These are phyloP conservation scores for Drosophila fuyamai DNA, from an alignment of 1,140 invertebrate genomes.

Conservation along the genomic window DNA sequence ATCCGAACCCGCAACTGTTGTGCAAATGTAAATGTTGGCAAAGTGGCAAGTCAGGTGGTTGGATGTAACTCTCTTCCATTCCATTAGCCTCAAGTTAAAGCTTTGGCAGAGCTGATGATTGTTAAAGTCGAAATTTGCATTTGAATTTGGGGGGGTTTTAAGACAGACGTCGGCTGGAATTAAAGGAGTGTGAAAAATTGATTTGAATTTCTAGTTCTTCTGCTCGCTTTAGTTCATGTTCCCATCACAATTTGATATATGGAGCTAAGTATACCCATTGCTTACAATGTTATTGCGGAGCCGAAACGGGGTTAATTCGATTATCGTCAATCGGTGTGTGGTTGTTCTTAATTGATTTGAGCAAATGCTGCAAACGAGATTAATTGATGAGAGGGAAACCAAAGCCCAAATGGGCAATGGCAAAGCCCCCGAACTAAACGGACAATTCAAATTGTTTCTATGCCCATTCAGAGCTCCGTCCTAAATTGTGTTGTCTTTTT, in stretches of 20 bases:
- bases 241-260: constrained; percentile 10
- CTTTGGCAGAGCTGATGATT: constrained; percentile 29
- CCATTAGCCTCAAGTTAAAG: constrained; percentile 65
- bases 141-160: not conserved
- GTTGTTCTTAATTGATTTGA: constrained; percentile 65
- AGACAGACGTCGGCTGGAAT: not conserved
- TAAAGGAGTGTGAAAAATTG: not conserved
- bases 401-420: constrained; percentile 14
- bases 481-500: constrained; percentile 59
- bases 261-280: not conserved
- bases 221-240: not conserved
- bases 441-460: constrained; percentile 54
- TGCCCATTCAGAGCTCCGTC: constrained; percentile 13
- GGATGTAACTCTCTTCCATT: constrained; percentile 53
- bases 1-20: constrained; percentile 40
- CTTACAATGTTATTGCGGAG: constrained; percentile 16
- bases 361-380: constrained; percentile 63
- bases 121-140: constrained; percentile 46
- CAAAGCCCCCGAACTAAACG: constrained; percentile 14
- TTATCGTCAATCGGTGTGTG: constrained; percentile 48
- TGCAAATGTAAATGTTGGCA: constrained; percentile 65
- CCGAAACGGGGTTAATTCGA: constrained; percentile 60
- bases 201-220: not conserved
- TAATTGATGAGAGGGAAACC: constrained; percentile 57
- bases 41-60: constrained; percentile 61